Evolutionary conservation across 2,113 vertebrate species (phyloP).

Genomic region (Chaetodon auriga): DNA sequence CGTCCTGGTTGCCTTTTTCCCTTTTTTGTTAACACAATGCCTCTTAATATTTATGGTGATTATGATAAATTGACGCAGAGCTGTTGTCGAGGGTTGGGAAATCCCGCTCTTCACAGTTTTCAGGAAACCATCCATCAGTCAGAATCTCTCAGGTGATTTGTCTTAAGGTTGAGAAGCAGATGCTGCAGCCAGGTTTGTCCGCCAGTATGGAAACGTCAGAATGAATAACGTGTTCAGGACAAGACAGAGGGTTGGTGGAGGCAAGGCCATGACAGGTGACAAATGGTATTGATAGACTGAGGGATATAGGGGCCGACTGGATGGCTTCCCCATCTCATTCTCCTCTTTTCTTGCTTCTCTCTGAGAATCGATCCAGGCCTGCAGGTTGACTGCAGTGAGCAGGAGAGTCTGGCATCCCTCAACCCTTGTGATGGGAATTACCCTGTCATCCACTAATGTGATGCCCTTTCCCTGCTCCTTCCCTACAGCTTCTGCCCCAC

Average conservation of each 20-base stretch:
- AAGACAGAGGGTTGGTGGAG: slow-evolving; percentile 29
- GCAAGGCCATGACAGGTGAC: slow-evolving; percentile 61
- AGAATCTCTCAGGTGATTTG: slow-evolving; percentile 48
- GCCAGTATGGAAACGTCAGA: slow-evolving; percentile 38
- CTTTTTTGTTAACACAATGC: background rate
- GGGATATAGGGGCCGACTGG: slow-evolving; percentile 26
- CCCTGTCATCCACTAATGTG: slow-evolving; percentile 29
- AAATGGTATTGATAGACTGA: slow-evolving; percentile 60
- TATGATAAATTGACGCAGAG: slow-evolving; percentile 16
- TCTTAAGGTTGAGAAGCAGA: slow-evolving; percentile 53
- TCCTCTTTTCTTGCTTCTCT: slow-evolving; percentile 28
- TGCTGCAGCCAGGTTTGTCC: slow-evolving; percentile 42
- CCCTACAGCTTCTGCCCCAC: background rate
- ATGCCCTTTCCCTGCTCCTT: slow-evolving; percentile 10
- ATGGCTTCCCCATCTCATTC: slow-evolving; percentile 45
- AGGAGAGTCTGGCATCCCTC: slow-evolving; percentile 36
- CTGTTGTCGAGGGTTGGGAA: background rate
- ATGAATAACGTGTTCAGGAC: slow-evolving; percentile 58
- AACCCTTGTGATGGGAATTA: slow-evolving; percentile 32
- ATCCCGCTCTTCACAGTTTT: slow-evolving; percentile 19
- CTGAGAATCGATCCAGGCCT: slow-evolving; percentile 57
- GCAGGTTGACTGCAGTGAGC: slow-evolving; percentile 29
- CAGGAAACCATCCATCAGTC: slow-evolving; percentile 31
- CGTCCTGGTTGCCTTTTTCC: background rate
- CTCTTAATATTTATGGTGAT: slow-evolving; percentile 36